Percentiles rank a stretch among this genome's conserved stretches.
These are phyloP conservation scores for Melanotus villosus DNA, from an alignment of 2,888 invertebrate species.

Conservation along the genomic window DNA sequence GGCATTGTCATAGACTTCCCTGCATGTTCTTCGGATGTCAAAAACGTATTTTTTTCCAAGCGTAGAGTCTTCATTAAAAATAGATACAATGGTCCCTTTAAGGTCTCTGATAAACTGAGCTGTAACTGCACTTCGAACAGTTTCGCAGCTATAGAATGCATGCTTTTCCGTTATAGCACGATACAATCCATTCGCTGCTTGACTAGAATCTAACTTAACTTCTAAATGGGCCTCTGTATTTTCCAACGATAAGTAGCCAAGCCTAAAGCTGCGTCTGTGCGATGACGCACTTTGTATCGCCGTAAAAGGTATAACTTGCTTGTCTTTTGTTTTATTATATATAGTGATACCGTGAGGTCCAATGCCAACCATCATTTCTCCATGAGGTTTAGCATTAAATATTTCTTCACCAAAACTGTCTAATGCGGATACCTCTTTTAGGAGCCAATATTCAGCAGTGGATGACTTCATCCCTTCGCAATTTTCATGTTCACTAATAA, in stretches of 20 bases:
- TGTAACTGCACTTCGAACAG: conserved; percentile 88
- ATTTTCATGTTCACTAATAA: conserved; percentile 75
- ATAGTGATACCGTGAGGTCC: conserved; percentile 88
- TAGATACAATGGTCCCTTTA: conserved; percentile 91
- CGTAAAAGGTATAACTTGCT: conserved; percentile 84
- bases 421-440: conserved; percentile 85
- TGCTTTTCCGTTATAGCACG: conserved; percentile 92
- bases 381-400: conserved; percentile 79
- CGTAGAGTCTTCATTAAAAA: conserved; percentile 91
- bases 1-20: conserved; percentile 92
- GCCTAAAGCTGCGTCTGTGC: conserved; percentile 80
- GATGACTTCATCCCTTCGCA: conserved; percentile 75
- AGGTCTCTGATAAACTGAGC: conserved; percentile 91
- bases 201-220: conserved; percentile 85
- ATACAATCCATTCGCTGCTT: conserved; percentile 86
- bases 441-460: conserved; percentile 87
- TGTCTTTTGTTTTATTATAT: conserved; percentile 77
- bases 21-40: conserved; percentile 89
- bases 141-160: conserved; percentile 94
- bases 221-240: conserved; percentile 80
- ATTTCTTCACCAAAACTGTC: conserved; percentile 89
- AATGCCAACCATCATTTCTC: conserved; percentile 70
- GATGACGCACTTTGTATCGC: conserved; percentile 86
- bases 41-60: conserved; percentile 92
- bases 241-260: conserved; percentile 80